Conservation (phyloP, 2,797 vertebrate species). For the Heliangelus exortis region DNA sequence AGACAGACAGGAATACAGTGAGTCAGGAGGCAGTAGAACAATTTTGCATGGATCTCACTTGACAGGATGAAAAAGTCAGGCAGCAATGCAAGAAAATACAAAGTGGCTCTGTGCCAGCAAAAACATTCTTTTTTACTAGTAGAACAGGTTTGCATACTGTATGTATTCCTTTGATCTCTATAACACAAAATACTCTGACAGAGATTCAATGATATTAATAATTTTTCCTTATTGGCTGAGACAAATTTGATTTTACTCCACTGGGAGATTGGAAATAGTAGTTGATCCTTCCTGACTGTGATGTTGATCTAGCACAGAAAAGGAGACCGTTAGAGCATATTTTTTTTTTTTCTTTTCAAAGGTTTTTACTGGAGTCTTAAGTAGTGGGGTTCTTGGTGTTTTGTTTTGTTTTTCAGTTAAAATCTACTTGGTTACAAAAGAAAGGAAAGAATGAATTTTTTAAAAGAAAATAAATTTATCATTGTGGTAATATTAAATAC, state of each 20-base stretch:
- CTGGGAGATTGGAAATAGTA: constrained; percentile 1
- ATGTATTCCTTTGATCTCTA: constrained; percentile 35
- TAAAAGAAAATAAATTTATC: background rate
- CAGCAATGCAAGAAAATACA: constrained; percentile 20
- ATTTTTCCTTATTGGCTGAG: constrained; percentile 31
- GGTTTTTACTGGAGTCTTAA: background rate
- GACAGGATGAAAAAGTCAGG: constrained; percentile 31
- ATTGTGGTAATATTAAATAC: background rate
- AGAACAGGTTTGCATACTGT: constrained; percentile 59
- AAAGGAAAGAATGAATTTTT: background rate
- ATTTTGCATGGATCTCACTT: constrained; percentile 36
- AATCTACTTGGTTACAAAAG: background rate
- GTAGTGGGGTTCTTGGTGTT: background rate
- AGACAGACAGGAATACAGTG: background rate
- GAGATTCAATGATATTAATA: constrained; percentile 27
- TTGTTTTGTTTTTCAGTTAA: background rate
- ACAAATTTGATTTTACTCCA: constrained; percentile 43
- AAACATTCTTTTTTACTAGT: constrained; percentile 45
- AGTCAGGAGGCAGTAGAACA: constrained; percentile 1
- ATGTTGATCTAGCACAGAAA: background rate
- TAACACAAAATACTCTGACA: constrained; percentile 53
- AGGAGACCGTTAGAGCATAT: background rate
- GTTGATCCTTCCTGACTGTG: constrained; percentile 3
- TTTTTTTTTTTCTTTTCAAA: background rate
- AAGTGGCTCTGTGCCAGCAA: constrained; percentile 41